Evolutionary conservation across 1,140 invertebrate genomes (phyloP), one percentile per base, ranked within the genome.

Genomic region (Trachelipus rathkii): DNA sequence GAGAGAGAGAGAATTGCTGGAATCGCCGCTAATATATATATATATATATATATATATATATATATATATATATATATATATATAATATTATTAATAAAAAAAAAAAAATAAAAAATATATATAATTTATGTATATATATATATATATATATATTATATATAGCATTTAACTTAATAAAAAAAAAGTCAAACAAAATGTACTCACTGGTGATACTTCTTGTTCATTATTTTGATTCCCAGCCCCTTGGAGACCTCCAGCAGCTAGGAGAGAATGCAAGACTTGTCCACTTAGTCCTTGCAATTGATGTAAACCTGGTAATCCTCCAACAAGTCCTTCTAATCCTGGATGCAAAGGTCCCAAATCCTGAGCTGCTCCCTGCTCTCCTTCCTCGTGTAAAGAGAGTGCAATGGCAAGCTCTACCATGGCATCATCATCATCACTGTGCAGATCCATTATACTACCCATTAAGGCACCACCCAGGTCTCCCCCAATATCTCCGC

Each of bases 341-440:
- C 85, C 86, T 77, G 79, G 78, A 44, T 73, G 75, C 4, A 81
- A 73, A 60, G 78, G 78, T 1, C 73, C 78, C 24, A 79, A 67
- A 66, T 77, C 80, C 10, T 88, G 79, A 72, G 87, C 86, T 3
- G 85, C 83, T 23, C 83, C 85, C 45, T 87, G 86, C 74, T 88
- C 50, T 19, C 50, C 87, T 77, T 91, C 89, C 73, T 85, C 83
- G 79, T 97, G 95, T 5, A 98, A 87, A 82, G 95, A 97, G 0
- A 98, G 86, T 0, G 95, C 95, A 81, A 98, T 97, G 0, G 95
- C 96, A 76, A 98, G 88, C 85, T 97, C 95, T 24, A 98, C 93
- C 90, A 98, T 97, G 0, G 95, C 92, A 84, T 98, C 95, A 84
- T 97, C 95, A 67, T 82, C 81, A 69, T 82, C 81, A 43, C 78